Percentiles rank a stretch among this genome's conserved stretches.
These are phyloP conservation scores for Drosophila paulistorum DNA, from an alignment of 1,140 invertebrate genomes.

Conservation along the genomic window DNA sequence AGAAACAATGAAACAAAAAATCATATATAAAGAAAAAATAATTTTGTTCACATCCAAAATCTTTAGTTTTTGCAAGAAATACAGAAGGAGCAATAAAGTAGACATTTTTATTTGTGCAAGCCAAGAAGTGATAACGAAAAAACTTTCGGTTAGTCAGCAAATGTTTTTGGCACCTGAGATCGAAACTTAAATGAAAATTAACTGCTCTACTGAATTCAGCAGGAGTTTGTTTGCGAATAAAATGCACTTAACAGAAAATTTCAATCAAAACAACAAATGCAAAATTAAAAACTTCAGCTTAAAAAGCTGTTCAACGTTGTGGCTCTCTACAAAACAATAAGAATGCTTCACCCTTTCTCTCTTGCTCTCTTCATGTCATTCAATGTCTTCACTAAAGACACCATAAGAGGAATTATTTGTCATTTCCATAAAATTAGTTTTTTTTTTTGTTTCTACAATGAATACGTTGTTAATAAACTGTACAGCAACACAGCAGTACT, in stretches of 20 bases:
- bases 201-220: neutral
- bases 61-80: neutral
- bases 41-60: neutral
- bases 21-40: slow-evolving; percentile 4
- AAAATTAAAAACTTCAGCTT: slow-evolving; percentile 18
- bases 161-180: too few species aligned
- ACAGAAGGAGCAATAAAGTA: neutral
- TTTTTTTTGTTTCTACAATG: neutral
- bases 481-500: neutral
- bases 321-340: slow-evolving; percentile 1
- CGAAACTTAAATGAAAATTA: neutral
- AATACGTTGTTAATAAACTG: neutral
- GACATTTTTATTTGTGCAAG: neutral
- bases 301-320: neutral
- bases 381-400: neutral
- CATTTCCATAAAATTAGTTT: neutral
- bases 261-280: neutral
- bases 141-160: neutral
- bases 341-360: slow-evolving; percentile 36
- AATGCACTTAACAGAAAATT: slow-evolving; percentile 18
- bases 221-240: neutral
- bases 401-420: neutral
- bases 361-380: slow-evolving; percentile 1
- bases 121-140: neutral
- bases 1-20: slow-evolving; percentile 1